phyloP scores from a whole-genome alignment of 2,113 vertebrate genomes.

The Arenaria interpres region DNA sequence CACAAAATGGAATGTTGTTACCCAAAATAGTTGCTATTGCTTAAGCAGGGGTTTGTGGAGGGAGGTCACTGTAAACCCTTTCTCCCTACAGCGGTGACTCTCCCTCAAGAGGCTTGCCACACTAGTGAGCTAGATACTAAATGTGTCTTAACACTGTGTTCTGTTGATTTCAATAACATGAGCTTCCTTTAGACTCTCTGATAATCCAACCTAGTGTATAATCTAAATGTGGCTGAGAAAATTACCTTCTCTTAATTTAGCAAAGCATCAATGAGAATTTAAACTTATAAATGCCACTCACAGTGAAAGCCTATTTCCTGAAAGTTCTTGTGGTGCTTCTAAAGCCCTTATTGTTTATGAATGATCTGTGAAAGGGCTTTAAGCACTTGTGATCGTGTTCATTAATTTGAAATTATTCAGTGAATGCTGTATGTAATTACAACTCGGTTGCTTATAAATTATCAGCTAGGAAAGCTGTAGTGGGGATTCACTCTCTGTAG shows the following conservation, averaged over 20 bases:
- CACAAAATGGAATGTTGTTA: background rate
- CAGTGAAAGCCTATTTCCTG: background rate
- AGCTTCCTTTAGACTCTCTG: background rate
- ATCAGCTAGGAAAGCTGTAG: background rate
- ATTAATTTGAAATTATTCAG: constrained; percentile 28
- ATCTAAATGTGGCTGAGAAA: background rate
- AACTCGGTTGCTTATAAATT: background rate
- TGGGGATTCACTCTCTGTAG: background rate
- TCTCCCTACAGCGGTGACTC: background rate
- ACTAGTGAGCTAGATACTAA: background rate
- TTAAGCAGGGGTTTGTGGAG: background rate
- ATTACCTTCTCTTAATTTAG: background rate
- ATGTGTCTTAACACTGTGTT: background rate
- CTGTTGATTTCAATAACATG: background rate
- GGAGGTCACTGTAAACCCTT: background rate
- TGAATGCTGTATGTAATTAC: constrained; percentile 14
- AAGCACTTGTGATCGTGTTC: background rate
- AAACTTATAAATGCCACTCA: background rate
- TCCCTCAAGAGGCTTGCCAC: background rate
- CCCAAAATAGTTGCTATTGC: background rate
- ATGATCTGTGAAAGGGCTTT: background rate
- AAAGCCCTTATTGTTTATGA: background rate
- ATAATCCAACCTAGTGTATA: background rate
- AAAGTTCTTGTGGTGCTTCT: background rate
- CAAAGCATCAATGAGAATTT: background rate